Percentiles rank a stretch among this genome's conserved stretches.
Evolutionary conservation across 2,113 vertebrate species (phyloP).

Genomic region (Malurus cyaneus): DNA sequence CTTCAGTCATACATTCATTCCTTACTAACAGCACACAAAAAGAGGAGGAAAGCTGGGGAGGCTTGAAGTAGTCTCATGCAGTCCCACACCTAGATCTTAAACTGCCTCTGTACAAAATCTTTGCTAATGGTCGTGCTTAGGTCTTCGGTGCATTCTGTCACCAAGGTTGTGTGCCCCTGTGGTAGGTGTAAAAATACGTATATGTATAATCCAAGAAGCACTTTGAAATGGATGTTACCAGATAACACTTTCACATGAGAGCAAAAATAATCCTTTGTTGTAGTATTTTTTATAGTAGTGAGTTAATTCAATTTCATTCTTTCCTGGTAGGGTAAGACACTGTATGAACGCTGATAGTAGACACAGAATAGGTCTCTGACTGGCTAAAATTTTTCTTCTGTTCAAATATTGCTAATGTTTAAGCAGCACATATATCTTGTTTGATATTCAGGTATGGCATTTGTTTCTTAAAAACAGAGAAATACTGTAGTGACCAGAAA

Average conservation of each 20-base stretch:
- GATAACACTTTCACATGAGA: not conserved
- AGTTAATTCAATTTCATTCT: not conserved
- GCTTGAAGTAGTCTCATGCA: not conserved
- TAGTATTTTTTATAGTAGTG: not conserved
- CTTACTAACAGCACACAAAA: not conserved
- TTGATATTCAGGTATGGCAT: not conserved
- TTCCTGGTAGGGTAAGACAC: not conserved
- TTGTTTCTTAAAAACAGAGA: conserved; percentile 4
- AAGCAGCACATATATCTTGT: not conserved
- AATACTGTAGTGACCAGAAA: not conserved
- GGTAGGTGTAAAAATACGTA: not conserved
- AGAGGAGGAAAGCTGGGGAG: not conserved
- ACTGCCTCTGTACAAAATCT: not conserved
- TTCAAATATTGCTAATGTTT: not conserved
- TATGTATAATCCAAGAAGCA: not conserved
- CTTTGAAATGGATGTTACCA: not conserved
- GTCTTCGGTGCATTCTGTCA: not conserved
- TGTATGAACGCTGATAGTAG: not conserved
- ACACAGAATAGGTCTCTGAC: not conserved
- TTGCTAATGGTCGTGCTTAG: not conserved
- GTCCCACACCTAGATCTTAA: not conserved
- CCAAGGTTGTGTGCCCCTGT: not conserved
- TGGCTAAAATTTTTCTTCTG: not conserved
- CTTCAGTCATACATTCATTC: not conserved
- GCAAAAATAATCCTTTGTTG: not conserved